Base-by-base conservation (phyloP, 2,113 vertebrate genomes). In the Pampusana beccarii region DNA sequence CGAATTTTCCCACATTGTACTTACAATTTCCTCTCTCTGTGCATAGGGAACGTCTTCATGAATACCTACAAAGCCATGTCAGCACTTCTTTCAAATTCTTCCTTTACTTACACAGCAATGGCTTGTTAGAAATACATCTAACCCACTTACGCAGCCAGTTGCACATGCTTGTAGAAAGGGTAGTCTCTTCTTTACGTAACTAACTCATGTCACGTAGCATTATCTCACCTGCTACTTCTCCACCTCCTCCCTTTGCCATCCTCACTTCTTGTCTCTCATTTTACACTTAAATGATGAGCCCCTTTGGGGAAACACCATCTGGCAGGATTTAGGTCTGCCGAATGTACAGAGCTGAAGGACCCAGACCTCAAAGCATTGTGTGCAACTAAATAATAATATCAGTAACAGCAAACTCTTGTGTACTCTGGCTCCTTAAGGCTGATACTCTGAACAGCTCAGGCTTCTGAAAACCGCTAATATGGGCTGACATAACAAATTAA, bases 401-500 rank as follows among this genome's bases (percentile, higher is more conserved):
- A 44, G 40, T 73, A 90, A 25, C 61, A 79, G 16, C 53, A 92
- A 91, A 90, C 9, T 67, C 84, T n/a, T 74, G 54, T 10, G 26
- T 71, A 78, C 75, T 44, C 67, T 28, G 60, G 57, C 50, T 93
- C 57, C 62, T 89, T 53, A 74, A 88, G 46, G 50, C 66, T 80
- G 56, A 79, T 81, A 72, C n/a, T 96, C 88, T 95, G 58, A 1
- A 92, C 95, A 95, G 89, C 96, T 95, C 95, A 93, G 96, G 86
- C 95, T 97, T 96, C 15, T 6, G 54, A 95, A 97, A 97, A 90
- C 82, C 93, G 85, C 97, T 97, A 98, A 98, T 98, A 79, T 74
- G 92, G 95, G 61, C 80, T 97, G 97, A 98, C 97, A 97, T 90
- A 97, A 97, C 97, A 98, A 98, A 98, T 98, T 98, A 98, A 96